These are phyloP conservation scores for Ophonus ardosiacus DNA, from an alignment of 2,888 invertebrate genomes.

Conservation along the genomic window DNA sequence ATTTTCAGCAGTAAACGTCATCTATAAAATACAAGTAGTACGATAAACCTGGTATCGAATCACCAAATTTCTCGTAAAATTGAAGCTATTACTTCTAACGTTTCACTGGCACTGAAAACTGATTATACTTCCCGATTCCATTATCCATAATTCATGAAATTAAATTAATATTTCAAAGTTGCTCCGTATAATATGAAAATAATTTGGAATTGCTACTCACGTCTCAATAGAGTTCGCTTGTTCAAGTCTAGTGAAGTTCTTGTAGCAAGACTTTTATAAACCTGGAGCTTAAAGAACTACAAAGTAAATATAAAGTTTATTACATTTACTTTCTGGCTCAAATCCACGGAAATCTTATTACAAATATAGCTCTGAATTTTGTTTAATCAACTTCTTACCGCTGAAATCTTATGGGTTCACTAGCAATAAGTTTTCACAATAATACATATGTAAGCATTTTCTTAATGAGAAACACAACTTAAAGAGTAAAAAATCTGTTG, in stretches of 20 bases:
- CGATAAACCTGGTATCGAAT: constrained; percentile 5
- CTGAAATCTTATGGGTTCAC: neutral
- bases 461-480: too few relatives aligned
- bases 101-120: neutral
- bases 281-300: constrained; percentile 21
- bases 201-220: constrained; percentile 6
- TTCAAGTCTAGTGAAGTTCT: constrained; percentile 1
- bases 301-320: constrained; percentile 48
- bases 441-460: neutral
- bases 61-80: constrained; percentile 15
- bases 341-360: constrained; percentile 2
- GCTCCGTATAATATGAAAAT: neutral
- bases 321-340: constrained; percentile 24
- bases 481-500: too few relatives aligned
- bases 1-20: constrained; percentile 8
- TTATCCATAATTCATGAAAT: neutral
- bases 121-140: neutral
- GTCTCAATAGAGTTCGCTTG: constrained; percentile 10
- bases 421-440: neutral
- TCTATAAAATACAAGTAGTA: constrained; percentile 10
- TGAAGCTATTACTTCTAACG: constrained; percentile 1
- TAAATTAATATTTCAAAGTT: constrained; percentile 19
- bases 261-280: constrained; percentile 26
- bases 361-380: constrained; percentile 15
- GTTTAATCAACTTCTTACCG: neutral